Evolutionary conservation across 2,888 invertebrate species (phyloP).

Genomic region (Adelphocoris suturalis): DNA sequence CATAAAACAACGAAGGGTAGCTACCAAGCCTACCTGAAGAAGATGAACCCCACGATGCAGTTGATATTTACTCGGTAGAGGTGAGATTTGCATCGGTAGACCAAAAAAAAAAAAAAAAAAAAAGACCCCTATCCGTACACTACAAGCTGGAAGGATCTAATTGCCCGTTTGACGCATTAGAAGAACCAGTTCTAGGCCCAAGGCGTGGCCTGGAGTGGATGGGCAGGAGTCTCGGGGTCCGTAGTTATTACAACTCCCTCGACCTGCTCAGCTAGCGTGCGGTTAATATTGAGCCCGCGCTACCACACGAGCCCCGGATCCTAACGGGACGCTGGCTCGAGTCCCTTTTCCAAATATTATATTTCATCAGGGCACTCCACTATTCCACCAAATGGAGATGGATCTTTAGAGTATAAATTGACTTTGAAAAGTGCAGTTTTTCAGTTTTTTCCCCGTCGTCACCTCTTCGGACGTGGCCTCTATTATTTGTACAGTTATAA

Average conservation of each 20-base stretch:
- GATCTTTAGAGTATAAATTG: background rate
- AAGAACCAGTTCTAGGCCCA: conserved; percentile 60
- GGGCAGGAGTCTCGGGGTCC: conserved; percentile 43
- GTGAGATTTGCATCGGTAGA: conserved; percentile 45
- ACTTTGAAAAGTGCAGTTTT: background rate
- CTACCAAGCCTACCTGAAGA: background rate
- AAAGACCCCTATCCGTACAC: background rate
- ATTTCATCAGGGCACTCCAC: background rate
- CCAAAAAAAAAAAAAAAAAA: conserved; percentile 21
- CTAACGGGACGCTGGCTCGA: conserved; percentile 43
- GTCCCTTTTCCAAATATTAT: conserved; percentile 32
- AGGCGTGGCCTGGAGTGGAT: conserved; percentile 54
- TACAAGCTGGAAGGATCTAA: conserved; percentile 60
- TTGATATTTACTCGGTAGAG: conserved; percentile 1
- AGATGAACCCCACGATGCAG: background rate
- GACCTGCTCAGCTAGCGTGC: conserved; percentile 55
- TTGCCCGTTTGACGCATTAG: conserved; percentile 66
- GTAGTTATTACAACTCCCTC: conserved; percentile 50
- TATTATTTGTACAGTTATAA: background rate
- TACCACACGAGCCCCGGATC: conserved; percentile 46
- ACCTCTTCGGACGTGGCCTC: background rate
- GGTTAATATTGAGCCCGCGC: conserved; percentile 59
- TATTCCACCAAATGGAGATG: background rate
- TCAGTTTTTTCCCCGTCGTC: background rate
- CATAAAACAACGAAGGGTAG: background rate